Evolutionary conservation across 2,797 vertebrate species (phyloP).

Genomic region (Acanthurus tractus): DNA sequence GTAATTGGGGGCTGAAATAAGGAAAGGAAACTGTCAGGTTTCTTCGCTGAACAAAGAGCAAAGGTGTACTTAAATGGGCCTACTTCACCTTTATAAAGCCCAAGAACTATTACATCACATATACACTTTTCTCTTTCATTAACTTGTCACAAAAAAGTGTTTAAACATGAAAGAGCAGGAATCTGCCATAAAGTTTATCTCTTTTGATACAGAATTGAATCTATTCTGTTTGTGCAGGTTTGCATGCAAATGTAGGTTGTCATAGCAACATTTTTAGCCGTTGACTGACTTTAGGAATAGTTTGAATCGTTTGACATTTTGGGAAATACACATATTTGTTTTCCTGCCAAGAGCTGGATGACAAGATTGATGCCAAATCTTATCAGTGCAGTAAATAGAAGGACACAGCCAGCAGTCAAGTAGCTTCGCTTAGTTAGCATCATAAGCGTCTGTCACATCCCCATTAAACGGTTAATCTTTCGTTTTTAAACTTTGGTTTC

Average conservation of each 20-base stretch:
- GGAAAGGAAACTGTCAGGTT: constrained; percentile 11
- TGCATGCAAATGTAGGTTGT: constrained; percentile 7
- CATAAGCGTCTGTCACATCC: not conserved
- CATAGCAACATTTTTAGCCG: not conserved
- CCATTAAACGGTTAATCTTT: not conserved
- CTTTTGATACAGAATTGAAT: not conserved
- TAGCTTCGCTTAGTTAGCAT: not conserved
- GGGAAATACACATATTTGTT: not conserved
- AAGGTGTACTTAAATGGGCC: not conserved
- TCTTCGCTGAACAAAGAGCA: constrained; percentile 1
- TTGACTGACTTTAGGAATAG: not conserved
- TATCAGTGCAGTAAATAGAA: not conserved
- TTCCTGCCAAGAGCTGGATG: not conserved
- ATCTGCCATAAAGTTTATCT: not conserved
- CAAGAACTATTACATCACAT: not conserved
- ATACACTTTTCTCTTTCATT: not conserved
- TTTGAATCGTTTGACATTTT: not conserved
- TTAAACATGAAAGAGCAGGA: not conserved
- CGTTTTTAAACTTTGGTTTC: not conserved
- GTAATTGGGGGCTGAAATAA: constrained; percentile 36
- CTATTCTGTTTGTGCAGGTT: not conserved
- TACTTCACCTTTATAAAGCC: not conserved
- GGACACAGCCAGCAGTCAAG: not conserved
- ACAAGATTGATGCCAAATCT: not conserved
- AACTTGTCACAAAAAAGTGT: not conserved